Evolutionary conservation across 2,797 vertebrate species (phyloP).

Genomic region (Rhabdomys pumilio): DNA sequence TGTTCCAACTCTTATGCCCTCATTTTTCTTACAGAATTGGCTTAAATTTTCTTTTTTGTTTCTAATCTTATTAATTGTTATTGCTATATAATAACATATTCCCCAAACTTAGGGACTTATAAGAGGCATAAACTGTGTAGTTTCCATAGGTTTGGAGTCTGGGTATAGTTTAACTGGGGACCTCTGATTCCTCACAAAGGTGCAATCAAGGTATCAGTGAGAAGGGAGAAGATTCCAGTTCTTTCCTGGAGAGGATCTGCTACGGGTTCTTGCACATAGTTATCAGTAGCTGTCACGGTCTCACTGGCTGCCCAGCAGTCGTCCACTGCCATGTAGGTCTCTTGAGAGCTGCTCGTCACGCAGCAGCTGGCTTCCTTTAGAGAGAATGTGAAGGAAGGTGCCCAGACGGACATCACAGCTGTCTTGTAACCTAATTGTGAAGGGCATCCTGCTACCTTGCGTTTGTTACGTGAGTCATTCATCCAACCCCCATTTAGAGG

Average conservation of each 20-base stretch:
- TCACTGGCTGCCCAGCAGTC: neutral
- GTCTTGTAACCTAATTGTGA: neutral
- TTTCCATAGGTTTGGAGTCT: neutral
- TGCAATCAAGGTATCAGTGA: neutral
- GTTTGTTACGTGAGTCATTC: neutral
- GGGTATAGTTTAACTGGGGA: neutral
- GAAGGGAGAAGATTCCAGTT: neutral
- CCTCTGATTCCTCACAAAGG: neutral
- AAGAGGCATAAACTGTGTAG: neutral
- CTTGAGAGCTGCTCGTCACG: neutral
- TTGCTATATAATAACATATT: neutral
- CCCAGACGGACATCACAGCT: neutral
- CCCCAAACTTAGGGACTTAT: neutral
- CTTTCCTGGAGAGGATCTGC: neutral
- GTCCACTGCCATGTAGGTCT: neutral
- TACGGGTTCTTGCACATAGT: neutral
- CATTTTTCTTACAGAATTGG: neutral
- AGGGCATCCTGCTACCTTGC: neutral
- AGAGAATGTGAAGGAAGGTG: neutral
- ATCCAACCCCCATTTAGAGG: neutral
- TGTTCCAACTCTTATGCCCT: neutral
- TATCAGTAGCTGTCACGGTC: neutral
- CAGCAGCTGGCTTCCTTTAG: neutral
- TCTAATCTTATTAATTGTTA: neutral
- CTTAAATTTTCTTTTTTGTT: slow-evolving; percentile 15